Conservation (phyloP, 2,797 vertebrate genomes). For the Enteromius radiatus region DNA sequence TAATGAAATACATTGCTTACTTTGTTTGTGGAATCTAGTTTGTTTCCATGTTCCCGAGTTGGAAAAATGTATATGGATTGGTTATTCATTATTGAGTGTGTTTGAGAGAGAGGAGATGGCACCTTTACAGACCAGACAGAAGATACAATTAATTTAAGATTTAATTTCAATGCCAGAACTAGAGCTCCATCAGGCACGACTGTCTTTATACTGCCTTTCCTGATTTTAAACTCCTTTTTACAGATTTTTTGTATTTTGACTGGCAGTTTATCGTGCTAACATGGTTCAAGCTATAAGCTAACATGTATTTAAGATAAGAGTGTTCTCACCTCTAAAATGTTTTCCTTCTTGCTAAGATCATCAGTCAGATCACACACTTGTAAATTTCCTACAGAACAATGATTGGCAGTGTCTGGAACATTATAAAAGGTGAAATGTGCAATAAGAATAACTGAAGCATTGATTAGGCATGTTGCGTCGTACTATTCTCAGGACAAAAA, state of each 20-base stretch:
- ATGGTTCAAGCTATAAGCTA: not conserved
- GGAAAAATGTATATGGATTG: not conserved
- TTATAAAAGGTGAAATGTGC: not conserved
- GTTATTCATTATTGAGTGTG: not conserved
- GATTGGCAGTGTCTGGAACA: not conserved
- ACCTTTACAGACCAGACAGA: slow-evolving; percentile 1
- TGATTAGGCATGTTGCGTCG: not conserved
- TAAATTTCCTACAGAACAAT: slow-evolving; percentile 37
- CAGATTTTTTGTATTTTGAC: not conserved
- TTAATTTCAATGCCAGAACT: not conserved
- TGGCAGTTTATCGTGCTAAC: not conserved
- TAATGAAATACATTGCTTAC: slow-evolving; percentile 22
- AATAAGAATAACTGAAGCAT: not conserved
- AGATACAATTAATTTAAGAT: not conserved
- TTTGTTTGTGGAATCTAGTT: not conserved
- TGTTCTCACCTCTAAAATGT: slow-evolving; percentile 34
- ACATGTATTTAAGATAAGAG: not conserved
- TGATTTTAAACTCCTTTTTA: not conserved
- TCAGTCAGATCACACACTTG: not conserved
- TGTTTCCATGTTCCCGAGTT: not conserved
- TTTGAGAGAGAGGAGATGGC: not conserved
- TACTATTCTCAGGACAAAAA: not conserved
- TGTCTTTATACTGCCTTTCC: not conserved
- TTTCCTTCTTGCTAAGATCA: not conserved
- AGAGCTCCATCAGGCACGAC: not conserved